These are phyloP conservation scores for Eurypyga helias DNA, from an alignment of 2,113 vertebrate species.

Conservation along the genomic window DNA sequence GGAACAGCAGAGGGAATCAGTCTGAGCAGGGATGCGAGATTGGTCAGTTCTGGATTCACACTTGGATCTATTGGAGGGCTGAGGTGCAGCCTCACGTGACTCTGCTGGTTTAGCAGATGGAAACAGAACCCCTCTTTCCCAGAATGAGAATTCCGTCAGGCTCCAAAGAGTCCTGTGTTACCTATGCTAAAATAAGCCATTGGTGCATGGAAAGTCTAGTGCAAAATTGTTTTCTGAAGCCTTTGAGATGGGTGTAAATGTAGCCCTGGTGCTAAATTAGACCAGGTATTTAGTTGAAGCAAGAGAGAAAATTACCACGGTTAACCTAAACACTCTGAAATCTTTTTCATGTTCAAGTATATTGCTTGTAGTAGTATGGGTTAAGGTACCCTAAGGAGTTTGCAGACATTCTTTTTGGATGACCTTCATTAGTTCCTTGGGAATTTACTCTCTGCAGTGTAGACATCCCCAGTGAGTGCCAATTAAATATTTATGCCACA, in stretches of 20 bases:
- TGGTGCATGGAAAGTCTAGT: neutral
- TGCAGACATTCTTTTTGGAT: neutral
- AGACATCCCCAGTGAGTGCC: neutral
- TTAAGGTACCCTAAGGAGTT: neutral
- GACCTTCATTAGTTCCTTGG: neutral
- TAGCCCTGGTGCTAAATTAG: neutral
- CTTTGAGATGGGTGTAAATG: neutral
- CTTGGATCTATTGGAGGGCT: neutral
- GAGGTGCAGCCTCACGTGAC: neutral
- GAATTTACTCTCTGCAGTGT: neutral
- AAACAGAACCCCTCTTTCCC: neutral
- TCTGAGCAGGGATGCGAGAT: neutral
- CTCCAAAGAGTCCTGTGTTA: neutral
- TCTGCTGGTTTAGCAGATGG: neutral
- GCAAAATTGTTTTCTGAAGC: neutral
- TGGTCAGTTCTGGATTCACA: neutral
- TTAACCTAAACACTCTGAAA: neutral
- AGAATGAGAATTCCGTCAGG: neutral
- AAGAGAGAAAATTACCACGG: neutral
- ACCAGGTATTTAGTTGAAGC: neutral
- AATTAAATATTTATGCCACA: constrained; percentile 49
- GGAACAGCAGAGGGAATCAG: neutral
- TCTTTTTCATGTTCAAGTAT: neutral
- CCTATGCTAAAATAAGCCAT: neutral
- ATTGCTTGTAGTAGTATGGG: neutral